Evolutionary conservation across 2,888 invertebrate genomes (phyloP).

Genomic region (Drosophila mulleri): DNA sequence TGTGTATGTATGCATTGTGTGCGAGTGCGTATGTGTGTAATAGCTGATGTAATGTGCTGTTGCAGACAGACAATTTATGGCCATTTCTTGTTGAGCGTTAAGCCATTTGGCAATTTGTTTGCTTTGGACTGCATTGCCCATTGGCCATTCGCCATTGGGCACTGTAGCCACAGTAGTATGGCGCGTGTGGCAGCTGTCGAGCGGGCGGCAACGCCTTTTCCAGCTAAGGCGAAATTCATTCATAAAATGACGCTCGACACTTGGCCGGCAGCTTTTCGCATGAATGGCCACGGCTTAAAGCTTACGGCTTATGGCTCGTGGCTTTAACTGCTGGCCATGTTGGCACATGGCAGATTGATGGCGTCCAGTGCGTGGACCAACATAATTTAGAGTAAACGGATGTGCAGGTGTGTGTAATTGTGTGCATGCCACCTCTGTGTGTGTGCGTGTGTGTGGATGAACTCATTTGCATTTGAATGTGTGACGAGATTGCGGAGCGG

Average conservation of each 20-base stretch:
- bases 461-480: slow-evolving; percentile 68
- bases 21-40: slow-evolving; percentile 9
- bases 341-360: slow-evolving; percentile 55
- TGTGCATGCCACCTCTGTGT: slow-evolving; percentile 18
- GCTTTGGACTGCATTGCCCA: slow-evolving; percentile 47
- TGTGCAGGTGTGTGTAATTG: slow-evolving; percentile 30
- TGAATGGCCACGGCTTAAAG: slow-evolving; percentile 62
- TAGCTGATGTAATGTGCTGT: slow-evolving; percentile 41
- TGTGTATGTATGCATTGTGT: not conserved
- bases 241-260: slow-evolving; percentile 63
- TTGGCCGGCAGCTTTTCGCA: slow-evolving; percentile 63
- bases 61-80: slow-evolving; percentile 40
- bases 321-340: slow-evolving; percentile 37
- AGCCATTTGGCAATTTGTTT: slow-evolving; percentile 63
- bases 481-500: slow-evolving; percentile 53
- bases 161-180: slow-evolving; percentile 16
- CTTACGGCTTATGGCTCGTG: slow-evolving; percentile 35
- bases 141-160: slow-evolving; percentile 15
- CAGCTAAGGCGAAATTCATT: slow-evolving; percentile 74
- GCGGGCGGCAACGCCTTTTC: slow-evolving; percentile 24
- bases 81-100: slow-evolving; percentile 37
- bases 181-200: slow-evolving; percentile 14
- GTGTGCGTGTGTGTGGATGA: slow-evolving; percentile 41
- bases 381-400: slow-evolving; percentile 69
- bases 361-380: slow-evolving; percentile 61